Percentiles rank a stretch among this genome's conserved stretches.
Evolutionary conservation across 2,888 invertebrate genomes (phyloP).

Genomic region (Eledone cirrhosa): DNA sequence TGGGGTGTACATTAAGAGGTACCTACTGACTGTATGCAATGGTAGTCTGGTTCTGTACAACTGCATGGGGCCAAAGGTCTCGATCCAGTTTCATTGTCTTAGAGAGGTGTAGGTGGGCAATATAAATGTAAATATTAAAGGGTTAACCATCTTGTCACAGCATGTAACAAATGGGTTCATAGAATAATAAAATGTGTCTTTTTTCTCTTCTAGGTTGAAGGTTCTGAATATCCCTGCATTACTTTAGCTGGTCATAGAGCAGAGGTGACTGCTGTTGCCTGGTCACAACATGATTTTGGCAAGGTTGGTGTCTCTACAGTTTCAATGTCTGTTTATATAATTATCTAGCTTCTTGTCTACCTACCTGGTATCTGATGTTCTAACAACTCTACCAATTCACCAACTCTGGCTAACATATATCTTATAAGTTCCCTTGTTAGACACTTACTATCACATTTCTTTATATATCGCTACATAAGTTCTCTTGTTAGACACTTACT

Average conservation of each 20-base stretch:
- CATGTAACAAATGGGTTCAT: not conserved
- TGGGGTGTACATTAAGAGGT: too few relatives aligned
- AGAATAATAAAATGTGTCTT: not conserved
- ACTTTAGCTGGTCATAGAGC: slow-evolving; percentile 80
- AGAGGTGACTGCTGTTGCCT: slow-evolving; percentile 88
- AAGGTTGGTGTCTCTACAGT: slow-evolving; percentile 42
- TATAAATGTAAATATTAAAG: too few relatives aligned
- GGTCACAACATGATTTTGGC: slow-evolving; percentile 71
- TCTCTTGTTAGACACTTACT: not conserved
- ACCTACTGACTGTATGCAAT: too few relatives aligned
- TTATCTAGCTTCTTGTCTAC: too few relatives aligned
- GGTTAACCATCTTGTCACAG: not conserved
- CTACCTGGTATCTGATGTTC: too few relatives aligned
- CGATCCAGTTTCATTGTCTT: not conserved
- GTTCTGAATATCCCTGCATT: slow-evolving; percentile 74
- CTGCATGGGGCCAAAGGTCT: too few relatives aligned
- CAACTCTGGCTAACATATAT: not conserved
- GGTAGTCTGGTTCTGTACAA: too few relatives aligned
- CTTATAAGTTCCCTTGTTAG: not conserved
- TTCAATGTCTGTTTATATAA: not conserved
- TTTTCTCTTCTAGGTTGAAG: slow-evolving; percentile 46
- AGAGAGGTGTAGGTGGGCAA: too few relatives aligned
- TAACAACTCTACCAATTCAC: not conserved
- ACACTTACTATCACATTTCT: not conserved
- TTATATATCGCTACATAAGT: not conserved